Percentiles rank a stretch among this genome's conserved stretches.
phyloP scores from a whole-genome alignment of 2,797 vertebrate genomes.

The Sternarchorhynchus goeldii region DNA sequence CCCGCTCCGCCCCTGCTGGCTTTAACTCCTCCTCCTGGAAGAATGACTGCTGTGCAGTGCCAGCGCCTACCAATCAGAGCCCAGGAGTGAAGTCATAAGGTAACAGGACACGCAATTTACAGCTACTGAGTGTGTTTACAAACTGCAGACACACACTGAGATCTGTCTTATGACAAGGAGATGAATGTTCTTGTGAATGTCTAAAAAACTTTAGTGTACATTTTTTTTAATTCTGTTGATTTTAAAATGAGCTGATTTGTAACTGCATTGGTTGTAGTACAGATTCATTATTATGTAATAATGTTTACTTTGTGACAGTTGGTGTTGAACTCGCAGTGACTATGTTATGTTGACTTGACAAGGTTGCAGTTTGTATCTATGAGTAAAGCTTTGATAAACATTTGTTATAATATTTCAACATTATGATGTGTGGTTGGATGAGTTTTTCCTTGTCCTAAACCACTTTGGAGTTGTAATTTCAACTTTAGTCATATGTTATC shows the following conservation, averaged over 20 bases:
- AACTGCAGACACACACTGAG: neutral
- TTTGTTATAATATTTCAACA: slow-evolving; percentile 10
- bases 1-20: slow-evolving; percentile 74
- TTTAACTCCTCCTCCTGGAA: slow-evolving; percentile 71
- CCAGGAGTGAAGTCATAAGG: slow-evolving; percentile 42
- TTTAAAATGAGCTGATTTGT: neutral
- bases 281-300: slow-evolving; percentile 20
- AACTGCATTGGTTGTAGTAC: neutral
- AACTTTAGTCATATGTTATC: neutral
- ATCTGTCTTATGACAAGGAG: neutral
- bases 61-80: slow-evolving; percentile 47
- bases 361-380: slow-evolving; percentile 27
- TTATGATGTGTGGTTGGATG: neutral
- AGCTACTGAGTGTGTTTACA: neutral
- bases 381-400: slow-evolving; percentile 40
- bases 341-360: slow-evolving; percentile 13
- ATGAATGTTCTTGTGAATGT: neutral
- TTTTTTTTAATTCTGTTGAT: slow-evolving; percentile 12
- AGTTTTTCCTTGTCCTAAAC: neutral
- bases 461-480: neutral
- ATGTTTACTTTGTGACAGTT: slow-evolving; percentile 27
- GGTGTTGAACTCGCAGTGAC: slow-evolving; percentile 13
- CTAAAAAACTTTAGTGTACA: slow-evolving; percentile 1
- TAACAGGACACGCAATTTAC: neutral
- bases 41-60: slow-evolving; percentile 63